phyloP scores from a whole-genome alignment of 2,888 invertebrate species.

The Acronicta leporina region DNA sequence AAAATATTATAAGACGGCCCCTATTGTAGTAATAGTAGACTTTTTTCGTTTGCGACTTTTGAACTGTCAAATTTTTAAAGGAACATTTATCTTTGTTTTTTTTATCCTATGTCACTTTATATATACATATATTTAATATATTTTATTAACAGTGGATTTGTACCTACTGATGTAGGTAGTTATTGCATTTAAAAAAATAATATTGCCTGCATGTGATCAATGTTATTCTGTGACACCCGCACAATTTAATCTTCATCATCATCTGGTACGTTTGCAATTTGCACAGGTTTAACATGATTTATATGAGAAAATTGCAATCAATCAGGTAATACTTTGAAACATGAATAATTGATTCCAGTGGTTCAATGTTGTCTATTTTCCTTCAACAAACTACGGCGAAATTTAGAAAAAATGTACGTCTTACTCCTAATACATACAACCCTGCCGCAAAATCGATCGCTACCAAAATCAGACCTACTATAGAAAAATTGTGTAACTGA shows the following conservation, averaged over 20 bases:
- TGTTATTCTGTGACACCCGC: too few species aligned
- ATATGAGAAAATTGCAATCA: too few species aligned
- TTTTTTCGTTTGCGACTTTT: slow-evolving; percentile 42
- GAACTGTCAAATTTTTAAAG: slow-evolving; percentile 15
- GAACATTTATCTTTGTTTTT: slow-evolving; percentile 16
- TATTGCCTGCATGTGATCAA: too few species aligned
- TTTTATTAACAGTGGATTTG: not conserved
- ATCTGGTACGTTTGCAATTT: too few species aligned
- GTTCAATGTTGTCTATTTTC: not conserved
- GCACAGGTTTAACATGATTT: too few species aligned
- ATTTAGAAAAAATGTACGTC: not conserved
- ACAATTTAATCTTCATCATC: too few species aligned
- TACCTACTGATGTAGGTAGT: too few species aligned
- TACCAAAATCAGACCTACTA: slow-evolving; percentile 56
- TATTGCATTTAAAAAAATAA: too few species aligned
- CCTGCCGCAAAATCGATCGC: slow-evolving; percentile 16
- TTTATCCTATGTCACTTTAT: not conserved
- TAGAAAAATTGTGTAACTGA: slow-evolving; percentile 83
- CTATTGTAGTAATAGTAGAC: slow-evolving; percentile 13
- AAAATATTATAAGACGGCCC: slow-evolving; percentile 37
- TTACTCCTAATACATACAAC: slow-evolving; percentile 1
- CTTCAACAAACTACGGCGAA: not conserved
- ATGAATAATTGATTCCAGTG: too few species aligned
- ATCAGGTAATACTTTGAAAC: too few species aligned
- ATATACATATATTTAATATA: not conserved